Base-by-base conservation (phyloP, 2,797 vertebrate species). In the Myoxocephalus aenaeus region DNA sequence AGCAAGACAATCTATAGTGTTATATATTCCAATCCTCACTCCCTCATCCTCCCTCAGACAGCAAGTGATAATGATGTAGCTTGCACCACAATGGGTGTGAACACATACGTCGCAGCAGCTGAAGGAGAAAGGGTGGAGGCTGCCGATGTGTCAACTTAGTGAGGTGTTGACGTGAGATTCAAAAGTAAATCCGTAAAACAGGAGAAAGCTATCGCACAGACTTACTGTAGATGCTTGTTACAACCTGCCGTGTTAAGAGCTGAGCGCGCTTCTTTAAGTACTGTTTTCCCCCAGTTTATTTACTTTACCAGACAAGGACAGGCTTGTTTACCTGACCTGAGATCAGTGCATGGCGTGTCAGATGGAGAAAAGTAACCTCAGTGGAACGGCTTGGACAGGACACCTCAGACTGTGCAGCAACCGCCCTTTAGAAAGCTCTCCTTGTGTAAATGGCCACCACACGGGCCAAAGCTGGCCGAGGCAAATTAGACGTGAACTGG, bases 61-160 rank as follows among this genome's bases (percentile, higher is more conserved):
- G 70, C 76, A 86, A 77, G 85, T 82, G 90, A 92, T 94, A 94
- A 92, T 80, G 90, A 87, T 64, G 34, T 42, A 90, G 91, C 89
- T 92, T 87, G 87, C 84, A 80, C 69, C 87, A 64, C 74, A 75
- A 79, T 65, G 89, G 85, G 92, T 89, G 92, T 93, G 93, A 94
- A 91, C 87, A 80, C 65, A 61, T 34, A 79, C 89, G 75, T 87
- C 25, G 0, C 3, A 38, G 75, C 83, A 90, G 76, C 65, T 85
- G 92, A 92, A 89, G 69, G 90, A 88, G 86, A 89, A 92, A 74
- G 87, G 89, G 92, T 91, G 94, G 88, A 93, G 95, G 7, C 1
- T 25, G 5, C 32, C 42, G 54, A 82, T 74, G 79, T 81, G 74
- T 88, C 51, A 76, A 42, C 59, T 17, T 56, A 62, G 38, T 22